Percentiles rank a stretch among this genome's conserved stretches.
phyloP scores from a whole-genome alignment of 2,888 invertebrate genomes.

The Salpingus planirostris region DNA sequence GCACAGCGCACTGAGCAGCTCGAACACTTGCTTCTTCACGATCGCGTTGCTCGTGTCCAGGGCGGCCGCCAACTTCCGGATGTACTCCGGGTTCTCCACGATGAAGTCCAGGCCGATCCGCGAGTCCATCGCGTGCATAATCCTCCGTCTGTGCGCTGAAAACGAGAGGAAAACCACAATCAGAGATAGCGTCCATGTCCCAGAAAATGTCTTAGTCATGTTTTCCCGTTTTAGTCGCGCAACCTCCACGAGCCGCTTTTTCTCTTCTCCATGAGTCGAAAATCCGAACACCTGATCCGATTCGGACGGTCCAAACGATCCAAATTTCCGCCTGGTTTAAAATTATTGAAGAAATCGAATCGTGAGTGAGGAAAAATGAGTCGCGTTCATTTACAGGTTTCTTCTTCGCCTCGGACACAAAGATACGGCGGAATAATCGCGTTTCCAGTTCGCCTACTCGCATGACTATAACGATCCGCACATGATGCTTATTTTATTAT shows the following conservation, averaged over 20 bases:
- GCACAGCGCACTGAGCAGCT: slow-evolving; percentile 87
- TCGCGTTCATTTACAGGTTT: neutral
- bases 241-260: neutral
- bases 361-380: no score
- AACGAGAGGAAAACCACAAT: slow-evolving; percentile 4
- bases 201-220: slow-evolving; percentile 2
- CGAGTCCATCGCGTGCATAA: slow-evolving; percentile 60
- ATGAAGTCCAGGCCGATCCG: slow-evolving; percentile 90
- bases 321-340: no score
- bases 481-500: no score
- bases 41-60: slow-evolving; percentile 83
- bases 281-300: neutral
- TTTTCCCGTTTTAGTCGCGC: slow-evolving; percentile 1
- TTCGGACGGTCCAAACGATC: no score
- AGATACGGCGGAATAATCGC: slow-evolving; percentile 15
- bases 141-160: slow-evolving; percentile 11
- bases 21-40: slow-evolving; percentile 95
- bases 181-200: slow-evolving; percentile 3
- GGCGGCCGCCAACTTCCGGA: slow-evolving; percentile 83
- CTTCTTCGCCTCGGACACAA: neutral
- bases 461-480: slow-evolving; percentile 20
- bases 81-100: slow-evolving; percentile 88
- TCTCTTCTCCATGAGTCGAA: neutral
- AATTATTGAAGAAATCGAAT: no score
- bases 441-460: slow-evolving; percentile 25